phyloP scores from a whole-genome alignment of 2,888 invertebrate species.

The Arctia plantaginis region DNA sequence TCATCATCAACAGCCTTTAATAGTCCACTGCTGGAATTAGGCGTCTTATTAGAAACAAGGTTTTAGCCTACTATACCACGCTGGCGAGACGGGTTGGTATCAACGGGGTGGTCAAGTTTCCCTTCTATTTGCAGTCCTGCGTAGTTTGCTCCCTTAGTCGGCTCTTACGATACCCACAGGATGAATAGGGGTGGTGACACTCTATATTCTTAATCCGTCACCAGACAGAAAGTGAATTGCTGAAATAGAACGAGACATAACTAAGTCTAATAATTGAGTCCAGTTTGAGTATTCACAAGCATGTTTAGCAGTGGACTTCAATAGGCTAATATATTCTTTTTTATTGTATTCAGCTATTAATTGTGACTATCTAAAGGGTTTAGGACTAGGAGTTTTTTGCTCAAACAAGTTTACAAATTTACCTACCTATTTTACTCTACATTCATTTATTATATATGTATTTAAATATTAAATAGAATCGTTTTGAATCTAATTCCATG shows the following conservation, averaged over 20 bases:
- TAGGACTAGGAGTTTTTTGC: neutral
- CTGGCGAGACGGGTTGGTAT: too few relatives aligned
- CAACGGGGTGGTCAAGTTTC: too few relatives aligned
- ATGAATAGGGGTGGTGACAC: too few relatives aligned
- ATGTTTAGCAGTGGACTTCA: neutral
- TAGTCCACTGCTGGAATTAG: too few relatives aligned
- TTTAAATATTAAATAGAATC: neutral
- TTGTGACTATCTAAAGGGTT: neutral
- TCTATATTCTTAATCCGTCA: too few relatives aligned
- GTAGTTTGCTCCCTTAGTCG: too few relatives aligned
- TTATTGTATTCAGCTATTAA: neutral
- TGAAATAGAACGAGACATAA: neutral
- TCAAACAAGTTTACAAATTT: neutral
- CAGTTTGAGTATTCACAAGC: neutral
- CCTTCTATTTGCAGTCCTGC: too few relatives aligned
- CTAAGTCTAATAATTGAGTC: neutral
- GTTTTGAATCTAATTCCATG: conserved; percentile 2
- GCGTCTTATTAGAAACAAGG: too few relatives aligned
- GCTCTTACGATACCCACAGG: too few relatives aligned
- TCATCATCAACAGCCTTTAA: too few relatives aligned
- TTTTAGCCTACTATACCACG: too few relatives aligned
- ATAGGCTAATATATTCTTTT: neutral
- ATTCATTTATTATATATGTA: conserved; percentile 1
- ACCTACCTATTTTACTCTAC: neutral
- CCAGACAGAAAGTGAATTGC: neutral